Evolutionary conservation across 2,113 vertebrate species (phyloP), one percentile per base, ranked within the genome.

Genomic region (Silurus glanis): DNA sequence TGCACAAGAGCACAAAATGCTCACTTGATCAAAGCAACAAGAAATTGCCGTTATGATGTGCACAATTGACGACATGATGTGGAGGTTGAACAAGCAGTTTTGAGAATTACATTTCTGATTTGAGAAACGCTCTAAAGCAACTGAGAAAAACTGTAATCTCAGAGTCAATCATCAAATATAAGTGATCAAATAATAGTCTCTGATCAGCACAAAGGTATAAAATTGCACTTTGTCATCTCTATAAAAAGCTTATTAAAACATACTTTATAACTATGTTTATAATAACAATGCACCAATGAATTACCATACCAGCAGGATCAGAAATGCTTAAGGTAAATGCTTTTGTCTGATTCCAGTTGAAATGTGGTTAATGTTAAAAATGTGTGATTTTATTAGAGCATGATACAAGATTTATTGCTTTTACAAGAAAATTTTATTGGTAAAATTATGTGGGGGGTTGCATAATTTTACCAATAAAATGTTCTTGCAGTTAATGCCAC

Each of bases 311-410:
- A 37, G 37, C 37, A 37, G 2, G 37, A 28, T 78, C 59, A 85
- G 25, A 37, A 79, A 78, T 66, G 61, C 51, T 16, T 72, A 76
- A 84, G 61, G 21, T 55, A 25, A 82, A 67, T 67, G 14, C 53
- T 81, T 61, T 83, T 53, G 76, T 69, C 7, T 87, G 49, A 45
- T 83, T 83, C n/a, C 59, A 64, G 64, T 53, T 76, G 47, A 75
- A 83, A 83, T 75, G 64, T 75, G 74, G 19, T 49, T 83, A 83
- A 87, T 84, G 74, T 19, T 87, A 80, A 83, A 83, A 87, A 87
- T 87, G 72, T 78, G 81, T 76, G 86, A 56, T 80, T 83, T 78
- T 56, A 67, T 69, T 69, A 83, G 55, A 87, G 53, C 37, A 5
- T 83, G 86, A 71, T 47, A 87, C 61, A 87, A 83, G 75, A 66